These are phyloP conservation scores for Drosophila tropicalis DNA, from an alignment of 1,140 invertebrate species.

Conservation along the genomic window DNA sequence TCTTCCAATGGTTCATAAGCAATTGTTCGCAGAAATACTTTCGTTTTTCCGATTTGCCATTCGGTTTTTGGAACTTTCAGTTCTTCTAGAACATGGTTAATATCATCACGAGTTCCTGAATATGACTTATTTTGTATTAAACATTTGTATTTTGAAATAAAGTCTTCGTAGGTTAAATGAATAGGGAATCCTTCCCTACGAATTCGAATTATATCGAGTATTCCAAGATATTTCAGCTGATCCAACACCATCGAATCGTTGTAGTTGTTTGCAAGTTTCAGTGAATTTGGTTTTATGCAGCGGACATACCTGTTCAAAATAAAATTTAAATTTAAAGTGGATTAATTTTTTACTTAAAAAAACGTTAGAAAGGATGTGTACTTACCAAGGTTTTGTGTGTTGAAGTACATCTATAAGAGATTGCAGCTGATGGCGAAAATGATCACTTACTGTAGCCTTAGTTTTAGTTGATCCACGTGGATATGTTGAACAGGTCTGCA, in stretches of 20 bases:
- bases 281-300: conserved; percentile 97
- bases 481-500: conserved; percentile 85
- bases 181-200: conserved; percentile 96
- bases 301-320: conserved; percentile 90
- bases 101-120: conserved; percentile 39
- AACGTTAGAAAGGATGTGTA: conserved; percentile 9
- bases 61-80: conserved; percentile 88
- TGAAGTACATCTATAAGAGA: conserved; percentile 95
- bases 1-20: conserved; percentile 96
- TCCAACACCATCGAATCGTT: conserved; percentile 93
- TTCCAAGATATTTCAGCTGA: conserved; percentile 96
- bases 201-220: conserved; percentile 98
- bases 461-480: conserved; percentile 94
- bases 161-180: conserved; percentile 91
- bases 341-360: not conserved
- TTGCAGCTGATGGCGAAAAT: conserved; percentile 95
- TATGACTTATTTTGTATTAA: conserved; percentile 59
- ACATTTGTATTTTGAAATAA: conserved; percentile 86
- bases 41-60: conserved; percentile 96
- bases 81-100: conserved; percentile 84
- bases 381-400: conserved; percentile 95
- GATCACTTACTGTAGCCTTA: conserved; percentile 96
- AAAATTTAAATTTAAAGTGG: conserved; percentile 13
- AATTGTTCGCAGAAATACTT: conserved; percentile 93
- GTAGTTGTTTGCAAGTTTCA: conserved; percentile 93